Base-by-base conservation (phyloP, 2,797 vertebrate genomes). In the Gallirallus australis region DNA sequence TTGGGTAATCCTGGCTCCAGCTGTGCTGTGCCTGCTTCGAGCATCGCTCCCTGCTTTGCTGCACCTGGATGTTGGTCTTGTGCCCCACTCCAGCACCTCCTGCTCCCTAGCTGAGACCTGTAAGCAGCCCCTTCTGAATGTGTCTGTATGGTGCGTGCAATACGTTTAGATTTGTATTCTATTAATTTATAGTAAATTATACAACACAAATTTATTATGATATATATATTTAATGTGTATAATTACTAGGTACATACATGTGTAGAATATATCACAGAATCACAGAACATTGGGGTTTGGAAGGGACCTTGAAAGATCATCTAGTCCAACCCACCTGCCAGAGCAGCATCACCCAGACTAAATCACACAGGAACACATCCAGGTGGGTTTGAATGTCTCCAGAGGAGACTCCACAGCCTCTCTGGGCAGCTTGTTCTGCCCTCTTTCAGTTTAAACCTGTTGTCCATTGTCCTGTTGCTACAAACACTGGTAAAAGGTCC, bases 101-200 rank as follows among this genome's bases (percentile, higher is more conserved):
- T 6, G 4, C 76, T 59, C 76, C 33, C 3, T 7, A 9, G 60
- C 66, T 31, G 54, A 33, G 17, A 11, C 33, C 48, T 59, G 27
- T 42, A 35, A 61, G 21, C 47, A 66, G 28, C 24, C 15, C 42
- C 25, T 45, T 33, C 77, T 72, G 7, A 17, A 7, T 47, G 16
- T 6, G 0, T 75, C 19, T 12, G 11, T 25, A 15, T 4, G 1
- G 1, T 35, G 9, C 73, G 35, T 64, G 40, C 52, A 65, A 47
- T 57, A 53, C 20, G 21, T 64, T 42, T 50, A 70, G 17, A 30
- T 60, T 18, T 18, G 12, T 24, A 28, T 40, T 45, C 33, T 21
- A 45, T 52, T 57, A 40, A 57, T 33, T 19, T 37, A 56, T 8
- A 5, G 5, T 27, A 39, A 39, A 39, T 39, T 12, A 39, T 39